Conservation (phyloP, 1,140 invertebrate species). For the Drosophila teissieri region DNA sequence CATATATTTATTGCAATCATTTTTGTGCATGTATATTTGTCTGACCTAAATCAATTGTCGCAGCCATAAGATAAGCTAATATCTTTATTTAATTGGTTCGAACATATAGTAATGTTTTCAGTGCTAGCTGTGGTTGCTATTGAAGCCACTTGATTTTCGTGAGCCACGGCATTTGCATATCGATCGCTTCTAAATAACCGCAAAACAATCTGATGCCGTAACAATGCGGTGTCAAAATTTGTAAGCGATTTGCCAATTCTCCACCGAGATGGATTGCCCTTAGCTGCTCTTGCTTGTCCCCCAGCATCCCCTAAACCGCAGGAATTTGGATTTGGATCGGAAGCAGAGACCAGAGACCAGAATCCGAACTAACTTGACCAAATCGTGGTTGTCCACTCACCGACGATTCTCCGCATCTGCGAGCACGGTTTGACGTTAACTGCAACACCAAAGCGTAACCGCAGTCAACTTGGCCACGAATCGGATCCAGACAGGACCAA, state of each 20-base stretch:
- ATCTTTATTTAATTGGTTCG: constrained; percentile 3
- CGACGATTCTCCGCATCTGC: constrained; percentile 44
- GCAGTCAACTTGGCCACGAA: constrained; percentile 66
- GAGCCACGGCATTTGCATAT: constrained; percentile 35
- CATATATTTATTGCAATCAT: too few relatives aligned
- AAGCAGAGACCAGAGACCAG: constrained; percentile 40
- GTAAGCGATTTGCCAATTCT: constrained; percentile 20
- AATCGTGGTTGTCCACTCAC: constrained; percentile 56
- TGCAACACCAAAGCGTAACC: constrained; percentile 62
- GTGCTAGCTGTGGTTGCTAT: constrained; percentile 1
- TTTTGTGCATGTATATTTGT: neutral
- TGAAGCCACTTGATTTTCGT: constrained; percentile 43
- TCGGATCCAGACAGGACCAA: constrained; percentile 27
- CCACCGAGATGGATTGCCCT: constrained; percentile 10
- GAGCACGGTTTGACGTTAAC: constrained; percentile 62
- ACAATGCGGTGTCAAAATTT: constrained; percentile 50
- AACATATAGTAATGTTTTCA: constrained; percentile 30
- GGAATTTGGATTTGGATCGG: neutral
- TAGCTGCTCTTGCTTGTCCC: neutral
- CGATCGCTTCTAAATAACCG: constrained; percentile 28
- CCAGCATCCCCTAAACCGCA: constrained; percentile 1
- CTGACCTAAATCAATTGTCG: constrained; percentile 9
- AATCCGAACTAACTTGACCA: constrained; percentile 74
- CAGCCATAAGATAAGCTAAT: constrained; percentile 1
- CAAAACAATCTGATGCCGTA: constrained; percentile 31